Evolutionary conservation across 2,113 vertebrate genomes (phyloP).

Genomic region (Corythornis cristatus): DNA sequence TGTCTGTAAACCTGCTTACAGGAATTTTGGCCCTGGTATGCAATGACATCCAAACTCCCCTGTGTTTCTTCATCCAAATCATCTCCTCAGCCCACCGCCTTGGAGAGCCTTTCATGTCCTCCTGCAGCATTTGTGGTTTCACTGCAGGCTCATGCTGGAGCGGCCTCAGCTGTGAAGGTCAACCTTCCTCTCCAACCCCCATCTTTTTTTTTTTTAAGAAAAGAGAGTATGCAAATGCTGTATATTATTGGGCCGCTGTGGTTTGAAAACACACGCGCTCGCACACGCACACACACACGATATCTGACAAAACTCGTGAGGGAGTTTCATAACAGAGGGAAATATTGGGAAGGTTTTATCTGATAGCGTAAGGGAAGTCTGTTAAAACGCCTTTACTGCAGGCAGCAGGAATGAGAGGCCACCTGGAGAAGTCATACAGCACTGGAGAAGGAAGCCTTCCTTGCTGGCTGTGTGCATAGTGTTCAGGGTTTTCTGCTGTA

Average conservation of each 20-base stretch:
- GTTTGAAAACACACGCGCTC: slow-evolving; percentile 50
- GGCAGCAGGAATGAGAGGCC: slow-evolving; percentile 44
- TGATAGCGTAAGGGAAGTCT: slow-evolving; percentile 67
- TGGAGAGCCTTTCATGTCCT: neutral
- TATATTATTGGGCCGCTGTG: slow-evolving; percentile 54
- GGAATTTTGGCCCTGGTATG: neutral
- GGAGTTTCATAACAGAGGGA: slow-evolving; percentile 65
- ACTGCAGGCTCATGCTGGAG: accelerated
- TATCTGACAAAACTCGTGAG: slow-evolving; percentile 50
- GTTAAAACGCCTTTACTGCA: slow-evolving; percentile 57
- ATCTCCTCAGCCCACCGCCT: neutral
- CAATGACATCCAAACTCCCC: neutral
- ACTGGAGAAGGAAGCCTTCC: slow-evolving; percentile 15
- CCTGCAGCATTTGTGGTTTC: neutral
- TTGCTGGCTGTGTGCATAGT: neutral
- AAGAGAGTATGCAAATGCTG: slow-evolving; percentile 44
- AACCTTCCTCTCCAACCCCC: neutral
- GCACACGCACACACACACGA: slow-evolving; percentile 47
- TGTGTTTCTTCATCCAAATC: neutral
- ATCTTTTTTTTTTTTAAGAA: neutral
- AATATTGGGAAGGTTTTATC: slow-evolving; percentile 68
- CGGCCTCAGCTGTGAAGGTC: neutral
- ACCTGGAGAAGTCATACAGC: slow-evolving; percentile 61
- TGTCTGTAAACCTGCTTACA: neutral
- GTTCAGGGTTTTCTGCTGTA: neutral